These are phyloP conservation scores for Nemapogon koenigi DNA, from an alignment of 2,888 invertebrate genomes.

Conservation along the genomic window DNA sequence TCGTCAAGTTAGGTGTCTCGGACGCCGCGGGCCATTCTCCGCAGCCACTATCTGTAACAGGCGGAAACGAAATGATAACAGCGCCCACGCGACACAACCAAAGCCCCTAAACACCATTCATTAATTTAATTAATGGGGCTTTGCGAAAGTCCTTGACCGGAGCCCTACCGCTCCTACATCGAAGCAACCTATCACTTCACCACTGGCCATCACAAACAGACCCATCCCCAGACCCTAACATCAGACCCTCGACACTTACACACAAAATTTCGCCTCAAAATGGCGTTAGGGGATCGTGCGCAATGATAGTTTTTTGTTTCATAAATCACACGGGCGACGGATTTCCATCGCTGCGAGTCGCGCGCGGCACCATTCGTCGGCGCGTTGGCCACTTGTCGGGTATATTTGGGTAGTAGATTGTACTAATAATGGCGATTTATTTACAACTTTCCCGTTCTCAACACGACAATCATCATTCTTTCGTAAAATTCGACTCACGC, in stretches of 20 bases:
- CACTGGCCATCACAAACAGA: background rate
- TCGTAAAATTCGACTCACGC: slow-evolving; percentile 16
- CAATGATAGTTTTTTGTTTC: slow-evolving; percentile 64
- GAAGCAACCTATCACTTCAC: background rate
- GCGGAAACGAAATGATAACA: slow-evolving; percentile 37
- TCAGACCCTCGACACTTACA: slow-evolving; percentile 60
- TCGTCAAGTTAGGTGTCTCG: slow-evolving; percentile 55
- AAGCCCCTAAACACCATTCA: slow-evolving; percentile 13
- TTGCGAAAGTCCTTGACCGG: slow-evolving; percentile 31
- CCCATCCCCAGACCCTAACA: background rate
- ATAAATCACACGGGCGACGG: slow-evolving; percentile 43
- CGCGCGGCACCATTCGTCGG: too few relatives aligned
- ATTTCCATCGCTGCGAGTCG: slow-evolving; percentile 41
- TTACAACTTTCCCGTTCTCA: slow-evolving; percentile 59
- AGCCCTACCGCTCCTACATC: background rate
- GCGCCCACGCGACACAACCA: slow-evolving; percentile 6
- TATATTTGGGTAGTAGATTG: too few relatives aligned
- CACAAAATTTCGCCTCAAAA: slow-evolving; percentile 67
- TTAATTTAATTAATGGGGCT: slow-evolving; percentile 51
- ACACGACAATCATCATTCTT: slow-evolving; percentile 26
- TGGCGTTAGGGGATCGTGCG: slow-evolving; percentile 66
- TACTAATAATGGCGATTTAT: slow-evolving; percentile 50
- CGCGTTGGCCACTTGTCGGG: too few relatives aligned
- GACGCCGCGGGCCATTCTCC: slow-evolving; percentile 51
- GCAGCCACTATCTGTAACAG: slow-evolving; percentile 55